Base-by-base conservation (phyloP, 2,888 invertebrate genomes). In the Tuberolachnus salignus region DNA sequence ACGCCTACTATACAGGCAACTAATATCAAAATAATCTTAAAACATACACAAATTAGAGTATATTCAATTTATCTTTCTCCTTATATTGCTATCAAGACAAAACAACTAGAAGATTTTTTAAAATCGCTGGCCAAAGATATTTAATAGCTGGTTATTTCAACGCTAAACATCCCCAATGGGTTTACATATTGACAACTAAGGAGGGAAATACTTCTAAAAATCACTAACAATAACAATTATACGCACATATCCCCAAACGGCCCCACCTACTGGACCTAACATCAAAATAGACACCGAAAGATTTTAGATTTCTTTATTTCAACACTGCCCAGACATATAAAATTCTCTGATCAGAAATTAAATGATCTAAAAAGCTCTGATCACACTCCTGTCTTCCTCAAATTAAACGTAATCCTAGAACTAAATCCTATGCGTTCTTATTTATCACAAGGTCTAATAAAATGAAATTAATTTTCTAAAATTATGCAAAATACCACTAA, bases 181-280 rank as follows among this genome's bases (percentile, higher is more conserved):
- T 16, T 0, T 23, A 21, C 55, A 55, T 55, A 21, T 55, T 42
- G 34, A 61, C 34, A 34, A 61, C n/a, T 61, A 34, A 55, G 13
- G 21, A 55, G 55, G 53, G 16, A 55, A 55, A 55, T 61, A 61
- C 3, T 42, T n/a, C 8, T 8, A 61, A 61, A 61, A 61, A 61
- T 34, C 16, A 61, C n/a, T 0, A 61, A 61, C n/a, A 61, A 61
- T 61, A 34, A 61, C 61, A 61, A 61, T 61, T 42, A 61, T 61
- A 61, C n/a, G 34, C 61, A 34, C 59, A 61, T 61, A 61, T 61
- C 34, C 34, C 61, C 34, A 42, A 61, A 61, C 11, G 61, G 34
- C 10, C 34, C 34, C n/a, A 61, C 34, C 34, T 61, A 61, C n/a
- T 61, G 34, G 34, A 34, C 34, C 34, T n/a, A 61, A 61, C 61